These are phyloP conservation scores for Axea sp. DNA, from an alignment of 2,888 invertebrate species.

Conservation along the genomic window DNA sequence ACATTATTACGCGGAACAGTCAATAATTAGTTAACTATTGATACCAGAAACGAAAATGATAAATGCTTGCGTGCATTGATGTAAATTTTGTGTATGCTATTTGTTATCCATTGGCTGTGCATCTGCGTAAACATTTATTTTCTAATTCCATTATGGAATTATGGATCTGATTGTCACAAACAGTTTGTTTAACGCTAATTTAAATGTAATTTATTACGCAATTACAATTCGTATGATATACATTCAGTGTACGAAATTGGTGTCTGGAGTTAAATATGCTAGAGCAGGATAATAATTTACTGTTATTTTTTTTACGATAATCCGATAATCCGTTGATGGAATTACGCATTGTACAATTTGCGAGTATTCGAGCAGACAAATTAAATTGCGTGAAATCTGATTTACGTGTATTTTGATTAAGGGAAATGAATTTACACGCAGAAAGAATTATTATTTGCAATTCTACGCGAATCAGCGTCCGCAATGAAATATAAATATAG, in stretches of 20 bases:
- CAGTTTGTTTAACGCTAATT: too few species aligned
- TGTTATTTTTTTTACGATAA: conserved; percentile 20
- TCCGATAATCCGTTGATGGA: conserved; percentile 19
- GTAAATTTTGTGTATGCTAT: too few species aligned
- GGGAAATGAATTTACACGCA: conserved; percentile 6
- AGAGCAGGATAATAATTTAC: conserved; percentile 14
- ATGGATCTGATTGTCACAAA: too few species aligned
- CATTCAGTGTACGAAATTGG: too few species aligned
- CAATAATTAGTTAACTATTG: conserved; percentile 9
- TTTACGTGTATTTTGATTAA: conserved; percentile 11
- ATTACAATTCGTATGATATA: too few species aligned
- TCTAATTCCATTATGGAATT: too few species aligned
- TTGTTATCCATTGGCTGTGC: too few species aligned
- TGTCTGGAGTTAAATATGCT: too few species aligned
- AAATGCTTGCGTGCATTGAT: background rate
- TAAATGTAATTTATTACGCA: too few species aligned
- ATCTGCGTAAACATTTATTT: too few species aligned
- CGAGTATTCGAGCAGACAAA: conserved; percentile 9
- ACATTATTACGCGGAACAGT: conserved; percentile 10
- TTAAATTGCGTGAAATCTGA: conserved; percentile 16
- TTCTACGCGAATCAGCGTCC: background rate
- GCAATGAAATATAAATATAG: conserved; percentile 39
- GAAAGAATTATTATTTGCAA: conserved; percentile 6
- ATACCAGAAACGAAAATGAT: conserved; percentile 14
- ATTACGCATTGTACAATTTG: background rate